Evolutionary conservation across 2,888 invertebrate genomes (phyloP).

Genomic region (Anorthoa munda): DNA sequence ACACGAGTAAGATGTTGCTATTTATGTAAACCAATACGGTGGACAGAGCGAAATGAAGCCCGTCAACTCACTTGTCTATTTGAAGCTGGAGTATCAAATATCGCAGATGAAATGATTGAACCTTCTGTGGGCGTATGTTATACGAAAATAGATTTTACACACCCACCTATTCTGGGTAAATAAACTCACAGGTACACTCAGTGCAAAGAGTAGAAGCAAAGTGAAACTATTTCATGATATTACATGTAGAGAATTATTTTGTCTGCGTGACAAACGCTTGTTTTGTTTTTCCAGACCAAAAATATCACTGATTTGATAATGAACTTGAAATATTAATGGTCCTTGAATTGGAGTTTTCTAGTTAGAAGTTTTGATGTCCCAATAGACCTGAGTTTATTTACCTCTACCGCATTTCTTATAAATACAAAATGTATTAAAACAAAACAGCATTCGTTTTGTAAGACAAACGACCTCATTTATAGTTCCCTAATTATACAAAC

Average conservation of each 20-base stretch:
- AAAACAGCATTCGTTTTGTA: slow-evolving; percentile 28
- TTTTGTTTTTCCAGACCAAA: neutral
- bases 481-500: slow-evolving; percentile 50
- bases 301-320: neutral
- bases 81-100: neutral
- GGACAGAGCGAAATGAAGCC: slow-evolving; percentile 6
- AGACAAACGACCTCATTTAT: slow-evolving; percentile 42
- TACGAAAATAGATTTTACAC: neutral
- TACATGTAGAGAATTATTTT: neutral
- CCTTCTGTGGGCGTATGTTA: neutral
- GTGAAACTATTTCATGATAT: neutral
- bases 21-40: neutral
- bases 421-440: slow-evolving; percentile 9
- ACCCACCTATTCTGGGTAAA: neutral
- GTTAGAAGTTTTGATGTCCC: neutral
- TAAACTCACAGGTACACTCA: neutral
- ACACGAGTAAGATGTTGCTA: neutral
- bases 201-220: neutral
- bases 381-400: neutral
- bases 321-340: neutral
- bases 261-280: neutral
- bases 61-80: slow-evolving; percentile 10
- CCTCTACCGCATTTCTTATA: slow-evolving; percentile 1
- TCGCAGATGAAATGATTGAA: neutral
- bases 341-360: neutral